Evolutionary conservation across 1,140 invertebrate species (phyloP), one percentile per base, ranked within the genome.

Genomic region (Drosophila trapezifrons): DNA sequence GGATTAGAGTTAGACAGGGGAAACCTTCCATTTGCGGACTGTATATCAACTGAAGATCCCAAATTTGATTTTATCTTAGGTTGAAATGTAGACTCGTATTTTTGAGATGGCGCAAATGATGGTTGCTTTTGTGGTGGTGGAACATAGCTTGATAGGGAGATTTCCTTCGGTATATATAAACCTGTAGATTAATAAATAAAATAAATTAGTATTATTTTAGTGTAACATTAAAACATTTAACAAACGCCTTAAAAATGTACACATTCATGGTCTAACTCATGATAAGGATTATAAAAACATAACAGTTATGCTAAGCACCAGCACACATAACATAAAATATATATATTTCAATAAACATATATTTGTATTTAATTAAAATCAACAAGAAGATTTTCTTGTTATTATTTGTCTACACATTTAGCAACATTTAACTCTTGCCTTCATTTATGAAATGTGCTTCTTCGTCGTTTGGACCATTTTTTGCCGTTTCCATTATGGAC

Each of bases 131-230:
- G 77, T 22, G 82, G 80, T 29, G 91, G 86, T 25, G 79, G 51
- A n/a, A 22, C 74, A 71, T 92, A 92, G 18, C 89, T 87, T 12
- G 91, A 75, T 40, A 92, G 43, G 4, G 90, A 90, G 42, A 92
- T 92, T 57, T 92, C 91, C 29, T 92, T 89, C 0, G 91, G 91
- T 13, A 91, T 67, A 67, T 90, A 92, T 20, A 92, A 59, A 10
- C 85, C 91, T 92, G 54, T 38, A 43, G 46, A n/a, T 20, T 45
- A 35, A 40, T 18, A 22, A 55, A 59, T 22, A 25, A 56, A 38
- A 58, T 17, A 37, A 65, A 22, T 54, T 32, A 32, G 4, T 22
- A 32, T 29, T 4, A 17, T 25, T 22, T 38, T 5, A 38, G 38
- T 6, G n/a, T 13, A 37, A 20, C 3, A 10, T n/a, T 3, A 38